phyloP scores from a whole-genome alignment of 1,140 invertebrate species.

The Camponotus floridanus region DNA sequence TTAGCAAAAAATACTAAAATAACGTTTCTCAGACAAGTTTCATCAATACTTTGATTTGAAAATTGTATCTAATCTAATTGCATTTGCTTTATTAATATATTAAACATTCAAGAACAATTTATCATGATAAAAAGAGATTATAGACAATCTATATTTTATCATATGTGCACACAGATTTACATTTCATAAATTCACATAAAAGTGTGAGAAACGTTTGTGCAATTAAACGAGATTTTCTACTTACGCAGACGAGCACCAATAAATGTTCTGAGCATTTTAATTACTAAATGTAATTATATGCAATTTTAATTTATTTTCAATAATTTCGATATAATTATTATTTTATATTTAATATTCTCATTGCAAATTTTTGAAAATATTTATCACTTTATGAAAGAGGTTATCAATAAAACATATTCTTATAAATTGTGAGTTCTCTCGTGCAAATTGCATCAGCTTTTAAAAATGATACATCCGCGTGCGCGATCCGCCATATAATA shows the following conservation, averaged over 20 bases:
- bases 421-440: not conserved
- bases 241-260: constrained; percentile 75
- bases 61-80: not conserved
- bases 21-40: constrained; percentile 71
- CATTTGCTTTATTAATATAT: no score
- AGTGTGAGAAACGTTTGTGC: constrained; percentile 69
- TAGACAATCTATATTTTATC: not conserved
- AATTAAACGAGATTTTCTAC: constrained; percentile 61
- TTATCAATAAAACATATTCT: constrained; percentile 2
- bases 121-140: not conserved
- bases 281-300: constrained; percentile 21
- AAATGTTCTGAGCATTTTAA: constrained; percentile 57
- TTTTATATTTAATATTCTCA: not conserved
- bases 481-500: not conserved
- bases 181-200: not conserved
- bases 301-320: constrained; percentile 12
- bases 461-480: constrained; percentile 20
- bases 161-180: not conserved
- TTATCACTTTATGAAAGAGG: not conserved
- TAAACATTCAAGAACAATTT: not conserved
- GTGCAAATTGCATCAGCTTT: not conserved
- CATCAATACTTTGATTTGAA: not conserved
- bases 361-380: not conserved
- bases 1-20: constrained; percentile 55
- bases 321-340: not conserved